Evolutionary conservation across 2,888 invertebrate species (phyloP), one percentile per base, ranked within the genome.

Genomic region (Erebia epiphron): DNA sequence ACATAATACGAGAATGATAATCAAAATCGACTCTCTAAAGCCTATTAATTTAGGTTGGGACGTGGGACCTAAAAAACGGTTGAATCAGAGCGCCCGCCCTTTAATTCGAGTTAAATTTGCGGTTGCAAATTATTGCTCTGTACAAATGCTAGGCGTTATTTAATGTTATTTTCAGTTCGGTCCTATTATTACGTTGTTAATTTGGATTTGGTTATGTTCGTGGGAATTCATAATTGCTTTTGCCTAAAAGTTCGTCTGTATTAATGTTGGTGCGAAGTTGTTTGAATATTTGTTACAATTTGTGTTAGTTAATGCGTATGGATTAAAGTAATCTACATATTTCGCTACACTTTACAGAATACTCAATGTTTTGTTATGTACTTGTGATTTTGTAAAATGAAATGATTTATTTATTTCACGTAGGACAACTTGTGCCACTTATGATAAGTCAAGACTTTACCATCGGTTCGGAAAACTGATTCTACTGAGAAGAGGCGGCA

Each of bases 71-170:
- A 72, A 74, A 69, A 72, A 64, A 58, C 62, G 67, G 69, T 71
- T 65, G 71, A 73, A 75, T 73, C 73, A 73, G 67, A 62, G 68
- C 74, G 76, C 75, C 76, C 73, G 69, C 69, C 73, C 74, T 76
- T 76, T 77, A 75, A 77, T 76, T 76, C 71, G 66, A 69, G 75
- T 69, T 61, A 73, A 75, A 77, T 77, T 60, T 74, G 75, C 69
- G 76, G 69, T 70, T 64, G 56, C 69, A 75, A 78, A 77, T 78
- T 75, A 76, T 79, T 78, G 78, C 79, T 74, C 71, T 68, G 69
- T 64, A 73, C 69, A 77, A 78, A 73, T 65, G 77, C 62, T 75
- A 76, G 79, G 77, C 78, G 79, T 72, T 75, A 73, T 74, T 75
- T 76, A 76, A 73, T 74, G 73, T 73, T 73, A 76, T 75, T 69